A percentile compares a stretch with the other conserved stretches of the same genome.
Evolutionary conservation across 2,888 invertebrate genomes (phyloP).

Genomic region (Asteroscopus sphinx): DNA sequence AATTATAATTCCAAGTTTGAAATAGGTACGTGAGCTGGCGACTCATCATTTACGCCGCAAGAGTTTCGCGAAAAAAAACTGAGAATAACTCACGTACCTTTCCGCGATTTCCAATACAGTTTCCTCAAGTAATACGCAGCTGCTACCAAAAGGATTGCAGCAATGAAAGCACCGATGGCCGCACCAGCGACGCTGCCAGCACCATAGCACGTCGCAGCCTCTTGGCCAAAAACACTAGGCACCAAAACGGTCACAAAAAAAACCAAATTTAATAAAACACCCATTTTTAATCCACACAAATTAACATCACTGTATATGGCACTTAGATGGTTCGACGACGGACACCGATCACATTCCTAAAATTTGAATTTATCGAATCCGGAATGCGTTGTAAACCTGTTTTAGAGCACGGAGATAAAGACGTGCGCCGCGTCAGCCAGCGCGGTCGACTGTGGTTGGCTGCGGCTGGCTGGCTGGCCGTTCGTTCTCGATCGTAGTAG

Average conservation of each 20-base stretch:
- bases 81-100: conserved; percentile 79
- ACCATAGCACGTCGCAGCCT: conserved; percentile 90
- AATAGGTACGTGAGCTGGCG: conserved; percentile 48
- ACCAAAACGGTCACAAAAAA: conserved; percentile 81
- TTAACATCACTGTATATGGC: conserved; percentile 85
- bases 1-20: conserved; percentile 35
- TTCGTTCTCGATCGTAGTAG: conserved; percentile 53
- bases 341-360: conserved; percentile 83
- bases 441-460: conserved; percentile 85
- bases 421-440: conserved; percentile 80
- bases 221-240: conserved; percentile 85
- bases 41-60: conserved; percentile 28
- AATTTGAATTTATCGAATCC: conserved; percentile 71
- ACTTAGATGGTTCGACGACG: conserved; percentile 73
- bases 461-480: too few relatives aligned
- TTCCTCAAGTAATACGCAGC: conserved; percentile 90
- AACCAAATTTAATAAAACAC: conserved; percentile 81
- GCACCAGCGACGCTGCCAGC: conserved; percentile 93
- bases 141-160: conserved; percentile 90
- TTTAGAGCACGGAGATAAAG: conserved; percentile 58
- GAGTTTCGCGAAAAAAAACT: conserved; percentile 19
- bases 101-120: conserved; percentile 91
- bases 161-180: conserved; percentile 92
- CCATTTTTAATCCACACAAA: conserved; percentile 75
- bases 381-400: conserved; percentile 73